These are phyloP conservation scores for Nibea albiflora DNA, from an alignment of 2,113 vertebrate genomes.

Conservation along the genomic window DNA sequence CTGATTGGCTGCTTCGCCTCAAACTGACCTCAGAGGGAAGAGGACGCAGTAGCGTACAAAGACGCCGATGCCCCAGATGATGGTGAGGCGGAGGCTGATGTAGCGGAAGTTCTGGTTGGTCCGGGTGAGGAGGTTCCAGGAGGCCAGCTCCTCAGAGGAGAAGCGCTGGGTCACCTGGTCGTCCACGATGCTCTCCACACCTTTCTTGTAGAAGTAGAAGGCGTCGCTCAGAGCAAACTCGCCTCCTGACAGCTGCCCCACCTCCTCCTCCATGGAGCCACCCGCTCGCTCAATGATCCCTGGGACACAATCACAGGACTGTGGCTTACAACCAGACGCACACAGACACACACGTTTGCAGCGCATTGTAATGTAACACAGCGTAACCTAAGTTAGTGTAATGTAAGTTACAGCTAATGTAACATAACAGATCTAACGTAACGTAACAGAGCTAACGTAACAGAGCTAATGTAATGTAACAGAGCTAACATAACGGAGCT, in stretches of 20 bases:
- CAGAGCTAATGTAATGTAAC: too few relatives aligned
- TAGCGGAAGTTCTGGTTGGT: conserved; percentile 96
- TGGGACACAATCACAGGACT: conserved; percentile 53
- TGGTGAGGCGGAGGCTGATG: conserved; percentile 90
- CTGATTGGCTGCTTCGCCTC: too few relatives aligned
- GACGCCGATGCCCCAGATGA: conserved; percentile 93
- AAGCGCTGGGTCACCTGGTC: conserved; percentile 96
- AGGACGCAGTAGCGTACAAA: conserved; percentile 91
- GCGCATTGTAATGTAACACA: too few relatives aligned
- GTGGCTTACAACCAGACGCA: too few relatives aligned
- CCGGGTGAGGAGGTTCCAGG: conserved; percentile 98
- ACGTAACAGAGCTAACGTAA: too few relatives aligned
- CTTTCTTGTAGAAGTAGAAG: conserved; percentile 94
- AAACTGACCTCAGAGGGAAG: conserved; percentile 90
- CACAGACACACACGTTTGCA: too few relatives aligned
- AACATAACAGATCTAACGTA: too few relatives aligned
- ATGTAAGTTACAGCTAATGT: too few relatives aligned
- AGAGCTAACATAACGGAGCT: too few relatives aligned
- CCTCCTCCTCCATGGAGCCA: conserved; percentile 91
- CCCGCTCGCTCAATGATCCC: conserved; percentile 92
- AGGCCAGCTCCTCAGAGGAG: conserved; percentile 95
- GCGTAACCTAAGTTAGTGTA: too few relatives aligned
- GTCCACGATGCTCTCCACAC: conserved; percentile 93
- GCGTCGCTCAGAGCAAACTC: conserved; percentile 90
- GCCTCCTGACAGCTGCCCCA: conserved; percentile 80